Evolutionary conservation across 2,113 vertebrate species (phyloP).

Genomic region (Uria lomvia): DNA sequence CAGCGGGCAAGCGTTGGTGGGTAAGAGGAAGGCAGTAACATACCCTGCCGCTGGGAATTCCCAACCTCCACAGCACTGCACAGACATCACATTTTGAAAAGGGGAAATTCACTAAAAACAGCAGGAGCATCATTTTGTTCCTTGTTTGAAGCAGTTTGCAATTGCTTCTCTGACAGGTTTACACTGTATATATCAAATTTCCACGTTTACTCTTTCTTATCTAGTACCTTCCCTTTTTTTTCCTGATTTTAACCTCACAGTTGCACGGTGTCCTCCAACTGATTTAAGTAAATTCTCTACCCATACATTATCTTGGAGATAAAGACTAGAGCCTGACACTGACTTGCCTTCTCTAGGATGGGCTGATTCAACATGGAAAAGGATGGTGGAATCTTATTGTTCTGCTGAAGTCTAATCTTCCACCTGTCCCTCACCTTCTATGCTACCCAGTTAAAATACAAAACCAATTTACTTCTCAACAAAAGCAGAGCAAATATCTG

Average conservation of each 20-base stretch:
- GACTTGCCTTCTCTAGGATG: neutral
- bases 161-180: neutral
- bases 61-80: neutral
- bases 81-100: neutral
- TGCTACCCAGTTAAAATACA: neutral
- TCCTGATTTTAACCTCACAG: neutral
- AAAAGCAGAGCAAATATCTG: neutral
- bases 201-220: neutral
- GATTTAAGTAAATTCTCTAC: neutral
- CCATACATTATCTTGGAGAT: neutral
- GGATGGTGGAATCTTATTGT: neutral
- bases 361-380: neutral
- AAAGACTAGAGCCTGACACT: neutral
- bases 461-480: neutral
- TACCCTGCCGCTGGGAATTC: neutral
- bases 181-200: neutral
- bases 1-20: neutral
- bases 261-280: neutral
- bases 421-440: rapidly evolving
- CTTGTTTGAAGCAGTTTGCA: neutral
- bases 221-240: neutral
- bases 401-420: neutral
- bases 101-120: neutral
- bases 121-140: neutral
- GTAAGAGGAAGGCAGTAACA: neutral